A percentile compares a stretch with the other conserved stretches of the same genome.
Evolutionary conservation across 1,140 invertebrate genomes (phyloP).

Genomic region (Amyelois transitella): DNA sequence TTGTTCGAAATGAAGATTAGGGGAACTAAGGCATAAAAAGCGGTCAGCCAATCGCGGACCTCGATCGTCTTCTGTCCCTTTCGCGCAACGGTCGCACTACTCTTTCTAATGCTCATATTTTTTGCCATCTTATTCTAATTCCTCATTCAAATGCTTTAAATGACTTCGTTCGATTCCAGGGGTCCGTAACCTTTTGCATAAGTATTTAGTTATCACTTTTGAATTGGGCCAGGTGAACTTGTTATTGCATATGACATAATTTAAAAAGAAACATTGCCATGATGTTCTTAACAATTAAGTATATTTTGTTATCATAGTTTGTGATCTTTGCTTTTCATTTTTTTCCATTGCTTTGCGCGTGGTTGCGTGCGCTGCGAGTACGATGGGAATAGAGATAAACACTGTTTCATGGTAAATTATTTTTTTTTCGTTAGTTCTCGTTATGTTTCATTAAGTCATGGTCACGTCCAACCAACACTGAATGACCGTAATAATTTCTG

Average conservation of each 20-base stretch:
- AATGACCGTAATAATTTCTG: not conserved
- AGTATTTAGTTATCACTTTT: not conserved
- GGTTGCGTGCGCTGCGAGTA: constrained; percentile 23
- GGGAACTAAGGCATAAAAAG: constrained; percentile 73
- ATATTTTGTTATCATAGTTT: constrained; percentile 32
- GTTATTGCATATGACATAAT: no score
- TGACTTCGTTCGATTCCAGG: constrained; percentile 57
- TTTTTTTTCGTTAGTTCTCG: constrained; percentile 22
- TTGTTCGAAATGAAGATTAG: constrained; percentile 69
- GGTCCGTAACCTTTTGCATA: constrained; percentile 54
- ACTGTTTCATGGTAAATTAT: constrained; percentile 24
- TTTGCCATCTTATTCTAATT: constrained; percentile 73
- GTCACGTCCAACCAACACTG: not conserved
- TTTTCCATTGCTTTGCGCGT: constrained; percentile 23
- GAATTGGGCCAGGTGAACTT: not conserved
- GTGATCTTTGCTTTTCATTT: constrained; percentile 31
- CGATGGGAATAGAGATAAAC: constrained; percentile 31
- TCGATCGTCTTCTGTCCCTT: constrained; percentile 33
- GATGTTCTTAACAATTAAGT: constrained; percentile 9
- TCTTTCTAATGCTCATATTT: constrained; percentile 73
- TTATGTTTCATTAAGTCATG: constrained; percentile 20
- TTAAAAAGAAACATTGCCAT: not conserved
- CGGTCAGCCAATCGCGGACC: constrained; percentile 58
- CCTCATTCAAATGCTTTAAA: constrained; percentile 72
- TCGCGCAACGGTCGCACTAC: constrained; percentile 32